These are phyloP conservation scores for Drosophila lowei DNA, from an alignment of 1,140 invertebrate genomes.

Conservation along the genomic window DNA sequence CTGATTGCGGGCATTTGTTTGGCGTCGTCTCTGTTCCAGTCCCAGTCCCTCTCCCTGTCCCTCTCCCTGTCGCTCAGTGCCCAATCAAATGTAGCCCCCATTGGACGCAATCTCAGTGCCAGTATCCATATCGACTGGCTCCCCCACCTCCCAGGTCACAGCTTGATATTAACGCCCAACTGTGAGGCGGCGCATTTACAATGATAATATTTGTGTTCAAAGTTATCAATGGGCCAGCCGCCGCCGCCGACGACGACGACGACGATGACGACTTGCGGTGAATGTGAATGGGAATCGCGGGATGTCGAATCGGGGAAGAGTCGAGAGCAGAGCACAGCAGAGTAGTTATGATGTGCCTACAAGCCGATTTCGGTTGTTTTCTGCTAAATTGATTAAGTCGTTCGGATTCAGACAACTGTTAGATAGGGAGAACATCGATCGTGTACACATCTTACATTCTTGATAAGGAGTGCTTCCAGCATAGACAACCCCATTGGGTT, in stretches of 20 bases:
- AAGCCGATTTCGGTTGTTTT: slow-evolving; percentile 42
- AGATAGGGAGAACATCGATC: not conserved
- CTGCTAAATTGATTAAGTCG: slow-evolving; percentile 41
- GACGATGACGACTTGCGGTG: not conserved
- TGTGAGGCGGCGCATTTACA: slow-evolving; percentile 81
- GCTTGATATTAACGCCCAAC: slow-evolving; percentile 81
- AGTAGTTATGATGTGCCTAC: slow-evolving; percentile 30
- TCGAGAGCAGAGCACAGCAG: not conserved
- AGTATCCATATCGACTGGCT: not conserved
- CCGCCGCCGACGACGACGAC: slow-evolving; percentile 1
- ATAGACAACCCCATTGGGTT: too few relatives aligned
- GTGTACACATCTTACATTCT: not conserved
- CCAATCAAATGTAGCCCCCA: slow-evolving; percentile 49
- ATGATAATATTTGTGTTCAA: slow-evolving; percentile 81
- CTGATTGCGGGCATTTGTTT: slow-evolving; percentile 82
- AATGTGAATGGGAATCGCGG: slow-evolving; percentile 33
- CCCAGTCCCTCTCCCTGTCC: not conserved
- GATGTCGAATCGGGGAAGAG: slow-evolving; percentile 1
- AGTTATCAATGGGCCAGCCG: slow-evolving; percentile 75
- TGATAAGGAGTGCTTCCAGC: too few relatives aligned
- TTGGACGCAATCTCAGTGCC: slow-evolving; percentile 5
- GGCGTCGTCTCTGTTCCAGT: slow-evolving; percentile 27
- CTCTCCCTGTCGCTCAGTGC: slow-evolving; percentile 23
- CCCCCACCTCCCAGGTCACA: slow-evolving; percentile 46
- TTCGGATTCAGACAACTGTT: slow-evolving; percentile 13